Evolutionary conservation across 2,113 vertebrate genomes (phyloP), one percentile per base, ranked within the genome.

Genomic region (Onychostoma macrolepis): DNA sequence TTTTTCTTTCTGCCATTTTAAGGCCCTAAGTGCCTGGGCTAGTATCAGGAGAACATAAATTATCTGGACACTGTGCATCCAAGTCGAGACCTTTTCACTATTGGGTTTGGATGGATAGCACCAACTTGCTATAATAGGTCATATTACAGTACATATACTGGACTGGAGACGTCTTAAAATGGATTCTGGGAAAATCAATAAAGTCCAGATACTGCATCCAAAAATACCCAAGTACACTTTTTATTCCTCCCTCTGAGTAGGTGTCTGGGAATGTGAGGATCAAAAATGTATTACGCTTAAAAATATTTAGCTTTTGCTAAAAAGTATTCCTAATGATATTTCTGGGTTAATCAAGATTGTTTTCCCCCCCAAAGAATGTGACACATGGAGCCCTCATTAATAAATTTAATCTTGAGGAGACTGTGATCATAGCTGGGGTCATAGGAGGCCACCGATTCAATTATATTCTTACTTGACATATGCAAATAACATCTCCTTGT

Each of bases 381-480:
- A 43, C 80, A 86, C 67, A 67, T 17, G 45, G 69, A 85, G 80
- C 56, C n/a, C 86, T 90, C 86, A 88, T 90, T 89, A 89, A 89
- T 88, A 72, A 69, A 83, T 88, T 72, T 86, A 80, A 85, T 87
- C 84, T 84, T 28, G 86, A 74, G 63, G 69, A 80, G 85, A 82
- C 88, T 87, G 86, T 36, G 24, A 87, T 83, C 84, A 89, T 87
- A 85, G 88, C 65, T 69, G 80, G 30, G 86, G 45, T 86, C 79
- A 87, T 7, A 84, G 76, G 45, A 76, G 75, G 50, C 58, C 81
- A 74, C 30, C 33, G 79, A 87, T 85, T 84, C 85, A 91, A 91
- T 91, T 90, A 90, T 56, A 90, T 58, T 88, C 63, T 87, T 53
- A 58, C 78, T 87, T 89, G 80, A 58, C 86, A 88, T 86, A 85